A percentile compares a stretch with the other conserved stretches of the same genome.
phyloP scores from a whole-genome alignment of 2,888 invertebrate species.

The Hoplodrina blanda region DNA sequence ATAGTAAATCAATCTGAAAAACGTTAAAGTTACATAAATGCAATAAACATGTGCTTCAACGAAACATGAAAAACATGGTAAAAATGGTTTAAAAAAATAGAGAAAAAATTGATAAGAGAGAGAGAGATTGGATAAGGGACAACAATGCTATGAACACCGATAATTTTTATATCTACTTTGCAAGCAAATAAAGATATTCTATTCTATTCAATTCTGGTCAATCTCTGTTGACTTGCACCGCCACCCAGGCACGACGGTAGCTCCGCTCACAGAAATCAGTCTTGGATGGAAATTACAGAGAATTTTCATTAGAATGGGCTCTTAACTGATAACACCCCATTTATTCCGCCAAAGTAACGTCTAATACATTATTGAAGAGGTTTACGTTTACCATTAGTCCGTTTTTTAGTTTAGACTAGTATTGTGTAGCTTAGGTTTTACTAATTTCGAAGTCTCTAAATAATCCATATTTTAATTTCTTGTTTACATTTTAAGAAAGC shows the following conservation, averaged over 20 bases:
- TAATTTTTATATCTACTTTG: too few relatives aligned
- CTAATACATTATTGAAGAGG: constrained; percentile 49
- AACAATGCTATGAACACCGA: too few relatives aligned
- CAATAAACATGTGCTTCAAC: too few relatives aligned
- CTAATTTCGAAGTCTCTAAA: not conserved
- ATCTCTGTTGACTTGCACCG: constrained; percentile 52
- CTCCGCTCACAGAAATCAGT: constrained; percentile 69
- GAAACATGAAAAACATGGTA: too few relatives aligned
- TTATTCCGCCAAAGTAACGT: constrained; percentile 61
- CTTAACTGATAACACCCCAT: constrained; percentile 68
- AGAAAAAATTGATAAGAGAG: too few relatives aligned
- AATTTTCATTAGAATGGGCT: constrained; percentile 71
- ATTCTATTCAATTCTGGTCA: not conserved
- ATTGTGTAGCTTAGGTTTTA: not conserved
- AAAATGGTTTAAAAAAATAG: too few relatives aligned
- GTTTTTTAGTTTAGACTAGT: constrained; percentile 25
- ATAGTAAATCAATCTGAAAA: too few relatives aligned
- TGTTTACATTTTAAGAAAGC: too few relatives aligned
- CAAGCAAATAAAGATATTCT: too few relatives aligned
- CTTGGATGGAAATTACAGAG: constrained; percentile 69
- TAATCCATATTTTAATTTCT: too few relatives aligned
- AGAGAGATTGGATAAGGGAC: too few relatives aligned
- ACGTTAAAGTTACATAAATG: too few relatives aligned
- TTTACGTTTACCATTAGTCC: constrained; percentile 14
- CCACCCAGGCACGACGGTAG: constrained; percentile 46